Conservation (phyloP, 1,140 invertebrate genomes). For the Oscheius sp. region DNA sequence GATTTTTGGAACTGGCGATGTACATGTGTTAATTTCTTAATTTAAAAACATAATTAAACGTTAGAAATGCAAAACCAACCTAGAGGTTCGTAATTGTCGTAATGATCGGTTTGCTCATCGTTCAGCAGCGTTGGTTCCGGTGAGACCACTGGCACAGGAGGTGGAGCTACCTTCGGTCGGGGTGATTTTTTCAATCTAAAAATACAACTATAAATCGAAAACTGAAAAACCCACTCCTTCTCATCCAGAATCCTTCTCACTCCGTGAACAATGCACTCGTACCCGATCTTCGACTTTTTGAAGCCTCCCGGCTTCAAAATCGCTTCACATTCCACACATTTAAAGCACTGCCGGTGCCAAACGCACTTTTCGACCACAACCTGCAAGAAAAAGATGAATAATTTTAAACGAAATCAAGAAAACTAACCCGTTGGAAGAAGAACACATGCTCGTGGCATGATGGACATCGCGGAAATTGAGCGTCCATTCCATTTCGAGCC, state of each 20-base stretch:
- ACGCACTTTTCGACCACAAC: not conserved
- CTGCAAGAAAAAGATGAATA: not conserved
- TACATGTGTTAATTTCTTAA: not conserved
- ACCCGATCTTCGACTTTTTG: constrained; percentile 7
- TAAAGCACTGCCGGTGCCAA: constrained; percentile 9
- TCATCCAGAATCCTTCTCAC: constrained; percentile 12
- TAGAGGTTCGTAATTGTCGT: not conserved
- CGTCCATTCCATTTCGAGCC: constrained; percentile 13
- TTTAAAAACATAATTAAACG: not conserved
- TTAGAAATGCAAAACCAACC: not conserved
- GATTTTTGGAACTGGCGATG: not conserved
- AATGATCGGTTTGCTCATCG: not conserved
- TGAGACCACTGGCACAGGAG: not conserved
- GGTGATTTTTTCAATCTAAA: not conserved
- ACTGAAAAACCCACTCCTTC: not conserved
- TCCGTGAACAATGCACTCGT: constrained; percentile 5
- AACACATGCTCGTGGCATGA: constrained; percentile 1
- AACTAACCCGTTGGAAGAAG: constrained; percentile 7
- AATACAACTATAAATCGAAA: not conserved
- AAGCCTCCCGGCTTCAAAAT: not conserved
- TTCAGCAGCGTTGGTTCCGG: not conserved
- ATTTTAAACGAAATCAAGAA: not conserved
- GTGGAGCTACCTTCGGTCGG: not conserved
- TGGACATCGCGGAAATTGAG: constrained; percentile 2
- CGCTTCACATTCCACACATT: constrained; percentile 1